These are phyloP conservation scores for Acleris emargana DNA, from an alignment of 2,888 invertebrate genomes.

Conservation along the genomic window DNA sequence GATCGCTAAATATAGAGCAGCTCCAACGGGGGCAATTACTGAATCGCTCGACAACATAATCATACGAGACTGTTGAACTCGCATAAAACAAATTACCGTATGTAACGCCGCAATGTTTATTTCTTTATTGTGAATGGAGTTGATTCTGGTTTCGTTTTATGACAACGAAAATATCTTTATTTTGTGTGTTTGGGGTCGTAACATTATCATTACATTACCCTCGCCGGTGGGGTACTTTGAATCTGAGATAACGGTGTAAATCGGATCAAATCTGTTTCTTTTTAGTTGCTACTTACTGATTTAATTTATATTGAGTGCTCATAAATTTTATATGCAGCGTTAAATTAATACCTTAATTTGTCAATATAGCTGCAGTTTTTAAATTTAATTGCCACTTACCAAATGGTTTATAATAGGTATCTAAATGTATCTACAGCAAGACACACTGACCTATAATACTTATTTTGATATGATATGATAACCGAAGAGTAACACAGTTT, in stretches of 20 bases:
- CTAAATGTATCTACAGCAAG: no score
- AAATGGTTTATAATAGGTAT: no score
- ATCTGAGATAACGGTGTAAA: background rate
- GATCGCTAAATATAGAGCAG: constrained; percentile 71
- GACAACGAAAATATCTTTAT: constrained; percentile 19
- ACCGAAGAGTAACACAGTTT: no score
- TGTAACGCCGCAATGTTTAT: constrained; percentile 19
- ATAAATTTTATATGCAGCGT: no score
- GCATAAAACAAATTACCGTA: constrained; percentile 28
- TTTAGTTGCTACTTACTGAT: background rate
- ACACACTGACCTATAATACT: no score
- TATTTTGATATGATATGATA: no score
- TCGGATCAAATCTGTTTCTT: background rate
- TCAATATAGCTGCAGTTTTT: no score
- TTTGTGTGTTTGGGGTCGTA: constrained; percentile 4
- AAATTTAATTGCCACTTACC: no score
- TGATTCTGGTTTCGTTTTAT: constrained; percentile 16
- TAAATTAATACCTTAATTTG: no score
- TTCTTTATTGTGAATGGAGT: constrained; percentile 25
- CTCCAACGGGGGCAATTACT: constrained; percentile 56
- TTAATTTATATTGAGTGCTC: background rate
- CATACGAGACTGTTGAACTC: constrained; percentile 34
- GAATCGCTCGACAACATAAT: constrained; percentile 47
- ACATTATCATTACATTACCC: constrained; percentile 14
- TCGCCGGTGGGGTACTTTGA: background rate